A percentile compares a stretch with the other conserved stretches of the same genome.
phyloP scores from a whole-genome alignment of 2,797 vertebrate genomes.

The Falco biarmicus region DNA sequence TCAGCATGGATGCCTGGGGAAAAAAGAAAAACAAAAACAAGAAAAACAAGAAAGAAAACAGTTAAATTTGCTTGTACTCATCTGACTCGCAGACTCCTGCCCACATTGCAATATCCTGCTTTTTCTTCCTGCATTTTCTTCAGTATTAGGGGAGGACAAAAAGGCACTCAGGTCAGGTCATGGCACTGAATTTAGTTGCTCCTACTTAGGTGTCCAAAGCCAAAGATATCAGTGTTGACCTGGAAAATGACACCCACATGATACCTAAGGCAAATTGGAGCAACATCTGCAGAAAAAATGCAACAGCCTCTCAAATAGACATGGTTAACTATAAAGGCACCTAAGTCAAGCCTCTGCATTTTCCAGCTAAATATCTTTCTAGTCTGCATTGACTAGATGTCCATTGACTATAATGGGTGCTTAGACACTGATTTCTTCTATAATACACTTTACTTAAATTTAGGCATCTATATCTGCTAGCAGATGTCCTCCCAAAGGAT shows the following conservation, averaged over 20 bases:
- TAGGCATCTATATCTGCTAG: background rate
- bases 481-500: background rate
- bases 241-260: background rate
- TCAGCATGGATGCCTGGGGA: accelerated
- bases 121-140: background rate
- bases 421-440: background rate
- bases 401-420: background rate
- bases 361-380: background rate
- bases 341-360: background rate
- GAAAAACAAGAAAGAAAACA: background rate
- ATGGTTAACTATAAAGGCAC: background rate
- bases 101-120: background rate
- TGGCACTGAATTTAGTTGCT: background rate
- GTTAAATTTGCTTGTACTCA: background rate
- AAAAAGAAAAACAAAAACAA: too few species aligned
- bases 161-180: background rate
- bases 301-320: background rate
- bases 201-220: background rate
- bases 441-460: background rate
- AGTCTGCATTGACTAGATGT: background rate
- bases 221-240: background rate
- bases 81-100: background rate
- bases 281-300: background rate
- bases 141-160: background rate
- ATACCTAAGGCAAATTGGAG: background rate